A percentile compares a stretch with the other conserved stretches of the same genome.
Evolutionary conservation across 2,113 vertebrate genomes (phyloP).

Genomic region (Indri indri): DNA sequence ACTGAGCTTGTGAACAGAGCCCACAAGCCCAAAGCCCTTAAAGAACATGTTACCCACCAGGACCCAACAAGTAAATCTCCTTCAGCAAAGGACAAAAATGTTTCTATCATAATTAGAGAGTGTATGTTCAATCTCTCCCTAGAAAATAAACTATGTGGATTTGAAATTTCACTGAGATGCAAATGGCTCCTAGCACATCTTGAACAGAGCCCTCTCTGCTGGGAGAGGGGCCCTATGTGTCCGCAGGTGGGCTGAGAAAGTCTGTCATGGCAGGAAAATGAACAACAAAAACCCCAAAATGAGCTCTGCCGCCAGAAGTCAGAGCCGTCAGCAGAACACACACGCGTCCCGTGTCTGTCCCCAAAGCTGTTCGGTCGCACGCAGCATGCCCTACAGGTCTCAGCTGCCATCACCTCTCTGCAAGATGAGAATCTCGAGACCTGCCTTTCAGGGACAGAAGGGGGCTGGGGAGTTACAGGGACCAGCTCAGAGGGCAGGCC

Average conservation of each 20-base stretch:
- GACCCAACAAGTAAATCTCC: not conserved
- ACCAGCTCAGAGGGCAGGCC: too few species aligned
- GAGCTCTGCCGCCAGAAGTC: not conserved
- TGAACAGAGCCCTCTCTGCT: not conserved
- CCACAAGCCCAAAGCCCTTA: not conserved
- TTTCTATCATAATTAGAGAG: not conserved
- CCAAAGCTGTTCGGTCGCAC: rapidly evolving
- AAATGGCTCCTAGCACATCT: not conserved
- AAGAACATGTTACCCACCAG: not conserved
- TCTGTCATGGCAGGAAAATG: not conserved
- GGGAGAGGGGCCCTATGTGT: not conserved
- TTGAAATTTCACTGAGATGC: not conserved
- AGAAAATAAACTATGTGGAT: not conserved
- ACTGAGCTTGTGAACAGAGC: not conserved
- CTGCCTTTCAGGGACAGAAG: not conserved
- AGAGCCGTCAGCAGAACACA: not conserved
- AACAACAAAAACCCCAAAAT: not conserved
- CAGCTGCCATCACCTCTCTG: not conserved
- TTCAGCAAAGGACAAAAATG: not conserved
- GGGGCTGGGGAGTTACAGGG: not conserved
- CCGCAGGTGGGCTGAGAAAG: not conserved
- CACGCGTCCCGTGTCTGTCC: not conserved
- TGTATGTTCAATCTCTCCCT: not conserved
- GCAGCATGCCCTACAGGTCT: not conserved
- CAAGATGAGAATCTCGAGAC: too few species aligned